phyloP scores from a whole-genome alignment of 2,113 vertebrate species.

The Zeus faber region DNA sequence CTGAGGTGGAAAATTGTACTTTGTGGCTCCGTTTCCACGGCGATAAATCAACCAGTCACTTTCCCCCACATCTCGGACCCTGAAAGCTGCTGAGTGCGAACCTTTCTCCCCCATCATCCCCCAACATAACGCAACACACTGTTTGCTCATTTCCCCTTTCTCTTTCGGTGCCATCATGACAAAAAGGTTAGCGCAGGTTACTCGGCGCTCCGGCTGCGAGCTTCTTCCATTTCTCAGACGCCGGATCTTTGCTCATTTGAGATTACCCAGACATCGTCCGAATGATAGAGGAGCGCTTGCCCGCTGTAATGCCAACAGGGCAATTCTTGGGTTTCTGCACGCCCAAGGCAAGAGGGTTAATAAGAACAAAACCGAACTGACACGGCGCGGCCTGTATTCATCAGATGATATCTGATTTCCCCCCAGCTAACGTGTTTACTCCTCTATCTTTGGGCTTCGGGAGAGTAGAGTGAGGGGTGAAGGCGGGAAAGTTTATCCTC shows the following conservation, averaged over 20 bases:
- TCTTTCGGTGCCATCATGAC: conserved; percentile 24
- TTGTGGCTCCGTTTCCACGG: conserved; percentile 90
- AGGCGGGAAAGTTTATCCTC: no score
- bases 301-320: not conserved
- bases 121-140: conserved; percentile 17
- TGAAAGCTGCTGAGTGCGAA: conserved; percentile 92
- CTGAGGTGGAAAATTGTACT: conserved; percentile 99
- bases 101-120: conserved; percentile 39
- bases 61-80: conserved; percentile 79
- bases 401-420: conserved; percentile 65
- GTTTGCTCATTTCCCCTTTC: conserved; percentile 56
- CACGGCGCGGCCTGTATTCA: conserved; percentile 38
- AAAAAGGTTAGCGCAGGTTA: conserved; percentile 50
- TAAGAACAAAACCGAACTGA: conserved; percentile 17
- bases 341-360: not conserved
- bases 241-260: conserved; percentile 21
- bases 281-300: no score
- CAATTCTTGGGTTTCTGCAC: not conserved
- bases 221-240: conserved; percentile 39
- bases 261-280: conserved; percentile 14
- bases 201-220: conserved; percentile 30
- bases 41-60: conserved; percentile 98
- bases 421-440: conserved; percentile 3
- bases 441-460: conserved; percentile 44
- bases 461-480: conserved; percentile 63